Evolutionary conservation across 1,140 invertebrate genomes (phyloP).

Genomic region (Thaumetopoea pityocampa): DNA sequence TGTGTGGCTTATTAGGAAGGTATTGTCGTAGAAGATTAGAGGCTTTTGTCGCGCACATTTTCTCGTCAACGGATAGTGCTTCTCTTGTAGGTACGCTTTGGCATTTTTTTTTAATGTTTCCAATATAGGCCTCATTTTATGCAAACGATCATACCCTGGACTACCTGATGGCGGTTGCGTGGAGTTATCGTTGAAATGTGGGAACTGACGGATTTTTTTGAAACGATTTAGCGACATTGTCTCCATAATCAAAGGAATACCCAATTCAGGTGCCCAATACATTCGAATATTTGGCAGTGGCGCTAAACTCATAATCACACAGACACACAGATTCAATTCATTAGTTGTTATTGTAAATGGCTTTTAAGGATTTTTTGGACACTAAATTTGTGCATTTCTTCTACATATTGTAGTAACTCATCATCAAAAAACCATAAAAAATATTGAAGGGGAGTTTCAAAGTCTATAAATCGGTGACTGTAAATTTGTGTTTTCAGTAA

Average conservation of each 20-base stretch:
- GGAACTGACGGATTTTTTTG: background rate
- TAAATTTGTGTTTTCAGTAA: constrained; percentile 12
- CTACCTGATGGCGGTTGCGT: no score
- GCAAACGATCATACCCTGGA: background rate
- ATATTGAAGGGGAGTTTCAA: constrained; percentile 18
- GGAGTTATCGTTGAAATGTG: constrained; percentile 5
- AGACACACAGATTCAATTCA: constrained; percentile 7
- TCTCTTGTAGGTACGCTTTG: no score
- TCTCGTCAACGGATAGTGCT: no score
- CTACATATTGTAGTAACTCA: constrained; percentile 14
- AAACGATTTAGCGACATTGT: background rate
- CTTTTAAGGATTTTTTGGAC: constrained; percentile 4
- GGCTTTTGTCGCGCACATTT: no score
- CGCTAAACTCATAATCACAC: constrained; percentile 1
- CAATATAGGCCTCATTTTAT: constrained; percentile 1
- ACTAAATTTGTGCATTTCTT: constrained; percentile 10
- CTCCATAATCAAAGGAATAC: background rate
- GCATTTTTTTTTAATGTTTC: no score
- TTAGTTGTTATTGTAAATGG: constrained; percentile 8
- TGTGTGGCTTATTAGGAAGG: no score
- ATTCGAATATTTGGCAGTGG: constrained; percentile 2
- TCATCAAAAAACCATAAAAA: constrained; percentile 23
- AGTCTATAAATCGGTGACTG: constrained; percentile 2
- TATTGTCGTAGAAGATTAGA: no score
- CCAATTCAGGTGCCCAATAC: no score